A percentile compares a stretch with the other conserved stretches of the same genome.
These are phyloP conservation scores for Epiperipatus broadwayi DNA, from an alignment of 2,888 invertebrate genomes.

Conservation along the genomic window DNA sequence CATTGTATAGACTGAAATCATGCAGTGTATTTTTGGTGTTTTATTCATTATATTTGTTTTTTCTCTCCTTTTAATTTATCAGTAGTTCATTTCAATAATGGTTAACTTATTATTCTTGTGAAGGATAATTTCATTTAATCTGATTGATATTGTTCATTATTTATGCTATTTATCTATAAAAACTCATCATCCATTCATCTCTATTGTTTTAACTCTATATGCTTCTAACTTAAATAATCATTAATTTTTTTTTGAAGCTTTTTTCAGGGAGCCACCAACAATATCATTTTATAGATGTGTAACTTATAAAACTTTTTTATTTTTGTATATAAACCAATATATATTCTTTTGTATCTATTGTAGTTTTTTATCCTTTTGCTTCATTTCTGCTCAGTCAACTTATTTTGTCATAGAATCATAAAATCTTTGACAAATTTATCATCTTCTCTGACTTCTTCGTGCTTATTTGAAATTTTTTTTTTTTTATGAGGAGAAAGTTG, in stretches of 20 bases:
- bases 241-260: not conserved
- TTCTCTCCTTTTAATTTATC: not conserved
- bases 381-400: too few species aligned
- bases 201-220: too few species aligned
- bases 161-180: not conserved
- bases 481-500: too few species aligned
- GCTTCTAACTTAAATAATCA: not conserved
- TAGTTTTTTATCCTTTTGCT: too few species aligned
- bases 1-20: not conserved
- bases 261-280: not conserved
- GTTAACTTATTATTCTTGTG: not conserved
- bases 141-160: not conserved
- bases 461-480: too few species aligned
- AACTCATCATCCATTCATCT: too few species aligned
- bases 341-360: too few species aligned
- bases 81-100: not conserved
- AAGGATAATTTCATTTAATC: not conserved
- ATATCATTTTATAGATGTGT: not conserved
- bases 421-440: too few species aligned
- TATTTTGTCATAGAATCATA: too few species aligned
- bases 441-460: too few species aligned
- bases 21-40: not conserved
- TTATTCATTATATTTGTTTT: not conserved
- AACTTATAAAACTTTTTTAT: not conserved
- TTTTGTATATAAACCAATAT: too few species aligned